phyloP scores from a whole-genome alignment of 2,797 vertebrate genomes.

The Poeciliopsis paucimaculata region DNA sequence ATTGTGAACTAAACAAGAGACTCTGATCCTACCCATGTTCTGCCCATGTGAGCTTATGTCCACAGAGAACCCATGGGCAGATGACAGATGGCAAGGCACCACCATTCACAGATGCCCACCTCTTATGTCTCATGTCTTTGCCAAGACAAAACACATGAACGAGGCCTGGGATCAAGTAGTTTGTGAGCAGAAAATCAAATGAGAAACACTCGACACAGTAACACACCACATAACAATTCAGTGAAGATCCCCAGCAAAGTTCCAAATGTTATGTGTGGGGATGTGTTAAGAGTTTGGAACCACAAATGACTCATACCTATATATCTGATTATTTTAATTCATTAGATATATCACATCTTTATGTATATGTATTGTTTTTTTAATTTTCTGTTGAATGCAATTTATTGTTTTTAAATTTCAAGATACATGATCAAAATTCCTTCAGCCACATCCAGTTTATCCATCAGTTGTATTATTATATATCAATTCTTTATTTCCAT shows the following conservation, averaged over 20 bases:
- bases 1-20: constrained; percentile 44
- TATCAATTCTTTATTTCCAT: background rate
- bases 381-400: background rate
- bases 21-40: constrained; percentile 60
- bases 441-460: background rate
- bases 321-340: background rate
- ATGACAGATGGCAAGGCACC: constrained; percentile 75
- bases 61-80: constrained; percentile 77
- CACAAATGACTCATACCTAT: background rate
- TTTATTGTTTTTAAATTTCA: background rate
- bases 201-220: constrained; percentile 17
- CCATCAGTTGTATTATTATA: background rate
- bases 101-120: constrained; percentile 78
- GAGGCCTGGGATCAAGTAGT: constrained; percentile 47
- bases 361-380: background rate
- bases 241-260: constrained; percentile 32
- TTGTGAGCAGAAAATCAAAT: constrained; percentile 19
- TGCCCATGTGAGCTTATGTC: constrained; percentile 74
- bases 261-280: background rate
- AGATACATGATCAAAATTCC: background rate
- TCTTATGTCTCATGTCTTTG: constrained; percentile 70
- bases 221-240: background rate
- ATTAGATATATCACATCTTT: background rate
- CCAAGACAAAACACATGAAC: constrained; percentile 73
- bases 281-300: constrained; percentile 3